Conservation (phyloP, 1,140 invertebrate species). For the Drosophila burlai region DNA sequence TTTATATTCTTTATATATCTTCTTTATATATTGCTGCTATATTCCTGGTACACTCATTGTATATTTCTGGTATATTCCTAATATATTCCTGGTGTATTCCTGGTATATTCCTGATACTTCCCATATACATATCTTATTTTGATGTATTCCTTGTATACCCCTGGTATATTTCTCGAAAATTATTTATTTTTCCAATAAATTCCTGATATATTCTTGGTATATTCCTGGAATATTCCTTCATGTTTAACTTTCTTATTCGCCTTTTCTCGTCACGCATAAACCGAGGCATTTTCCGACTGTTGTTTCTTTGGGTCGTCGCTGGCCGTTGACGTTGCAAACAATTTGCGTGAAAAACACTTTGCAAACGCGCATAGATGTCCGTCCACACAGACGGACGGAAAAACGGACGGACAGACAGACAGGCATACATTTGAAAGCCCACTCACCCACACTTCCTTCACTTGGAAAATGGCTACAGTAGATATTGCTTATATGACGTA, state of each 20-base stretch:
- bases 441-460: slow-evolving; percentile 26
- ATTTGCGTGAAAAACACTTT: slow-evolving; percentile 68
- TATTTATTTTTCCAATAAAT: too few species aligned
- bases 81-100: too few species aligned
- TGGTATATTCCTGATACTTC: too few species aligned
- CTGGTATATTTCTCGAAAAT: too few species aligned
- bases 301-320: slow-evolving; percentile 41
- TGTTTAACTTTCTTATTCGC: background rate
- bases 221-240: too few species aligned
- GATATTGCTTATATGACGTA: slow-evolving; percentile 27
- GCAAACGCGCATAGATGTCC: slow-evolving; percentile 14
- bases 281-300: slow-evolving; percentile 6
- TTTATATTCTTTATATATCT: too few species aligned
- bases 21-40: too few species aligned
- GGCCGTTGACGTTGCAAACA: slow-evolving; percentile 64
- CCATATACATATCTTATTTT: too few species aligned
- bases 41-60: too few species aligned
- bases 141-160: too few species aligned
- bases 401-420: slow-evolving; percentile 8
- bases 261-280: slow-evolving; percentile 12
- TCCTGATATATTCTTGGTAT: too few species aligned
- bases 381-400: slow-evolving; percentile 13
- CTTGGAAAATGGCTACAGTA: slow-evolving; percentile 28
- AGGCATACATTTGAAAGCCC: slow-evolving; percentile 19
- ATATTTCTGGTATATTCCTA: too few species aligned